Evolutionary conservation across 2,113 vertebrate genomes (phyloP), one percentile per base, ranked within the genome.

Genomic region (Labrus mixtus): DNA sequence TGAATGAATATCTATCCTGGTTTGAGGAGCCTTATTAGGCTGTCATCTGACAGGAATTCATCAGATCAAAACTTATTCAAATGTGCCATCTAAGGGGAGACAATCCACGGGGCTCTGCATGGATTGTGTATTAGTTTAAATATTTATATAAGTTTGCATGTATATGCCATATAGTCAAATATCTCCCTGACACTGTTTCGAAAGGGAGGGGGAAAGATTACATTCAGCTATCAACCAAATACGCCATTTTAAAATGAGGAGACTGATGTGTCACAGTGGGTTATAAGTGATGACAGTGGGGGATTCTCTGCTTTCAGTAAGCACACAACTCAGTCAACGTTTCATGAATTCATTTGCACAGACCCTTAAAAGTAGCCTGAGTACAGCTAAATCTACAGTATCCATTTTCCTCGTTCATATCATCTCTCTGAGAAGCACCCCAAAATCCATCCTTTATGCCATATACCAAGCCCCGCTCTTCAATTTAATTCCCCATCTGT

Each of bases 401-500:
- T 81, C 73, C 23, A 15, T 85, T 89, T 90, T 45, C 78, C 29
- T 33, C 63, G 76, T 79, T 70, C 66, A 23, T 74, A 66, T 81
- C 73, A 68, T 72, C 76, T 66, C 59, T 76, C 65, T 19, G 20
- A 61, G 68, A 89, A 76, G 55, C 63, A n/a, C 73, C 71, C 79
- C 57, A 43, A 78, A 92, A 85, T 77, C 83, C 81, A 85, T 82
- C 76, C 65, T 80, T 81, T 85, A 81, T 77, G 74, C 79, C 83
- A 83, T 79, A 70, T 83, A 83, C 91, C 81, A 81, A 87, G 86
- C 78, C 78, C 91, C 83, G 90, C 90, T 89, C 90, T 93, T 91
- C 93, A 94, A 93, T 95, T 94, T 93, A 94, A 94, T 93, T 93
- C 91, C 84, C 91, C 93, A 93, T 94, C 94, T 93, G 92, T 88